Evolutionary conservation across 2,113 vertebrate genomes (phyloP), one percentile per base, ranked within the genome.

Genomic region (Macaca mulatta): DNA sequence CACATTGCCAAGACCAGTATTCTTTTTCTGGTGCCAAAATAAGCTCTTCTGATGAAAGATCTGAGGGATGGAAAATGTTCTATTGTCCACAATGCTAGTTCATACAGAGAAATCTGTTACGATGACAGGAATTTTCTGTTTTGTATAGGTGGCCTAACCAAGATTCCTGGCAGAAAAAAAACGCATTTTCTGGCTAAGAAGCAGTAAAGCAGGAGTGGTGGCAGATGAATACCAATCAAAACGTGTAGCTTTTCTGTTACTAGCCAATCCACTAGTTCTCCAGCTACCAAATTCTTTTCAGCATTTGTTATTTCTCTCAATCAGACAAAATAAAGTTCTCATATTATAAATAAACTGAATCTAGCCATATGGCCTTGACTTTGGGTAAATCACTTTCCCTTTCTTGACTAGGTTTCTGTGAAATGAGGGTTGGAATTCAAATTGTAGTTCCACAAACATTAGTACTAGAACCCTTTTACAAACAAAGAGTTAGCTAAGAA

Each of bases 21-120:
- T 97, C 40, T 55, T 75, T 80, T 83, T 89, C 92, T 80, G 89
- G 79, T 40, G 55, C 70, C 57, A 92, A 96, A 93, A 96, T 40
- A 43, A 93, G 38, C 72, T 95, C 79, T 92, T 96, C 32, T 25
- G 52, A 57, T 50, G 32, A 92, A 92, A 96, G n/a, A 82, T 72
- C 61, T 50, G 43, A 97, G 79, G 30, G 77, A 75, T 16, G 8
- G 72, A 30, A 45, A 96, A 70, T 64, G 18, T 90, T 67, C 67
- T 95, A 8, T 55, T 67, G 64, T 85, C 87, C 35, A 45, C 35
- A 5, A 3, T 5, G 64, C 43, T 84, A 64, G 2, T 81, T 52
- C 50, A 38, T 70, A 74, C 16, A 50, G 75, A 96, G 48, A 93
- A 93, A 81, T 90, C 35, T 77, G 64, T 84, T 64, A 93, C 5